Evolutionary conservation across 2,888 invertebrate genomes (phyloP), one percentile per base, ranked within the genome.

Genomic region (Temnothorax ravouxi): DNA sequence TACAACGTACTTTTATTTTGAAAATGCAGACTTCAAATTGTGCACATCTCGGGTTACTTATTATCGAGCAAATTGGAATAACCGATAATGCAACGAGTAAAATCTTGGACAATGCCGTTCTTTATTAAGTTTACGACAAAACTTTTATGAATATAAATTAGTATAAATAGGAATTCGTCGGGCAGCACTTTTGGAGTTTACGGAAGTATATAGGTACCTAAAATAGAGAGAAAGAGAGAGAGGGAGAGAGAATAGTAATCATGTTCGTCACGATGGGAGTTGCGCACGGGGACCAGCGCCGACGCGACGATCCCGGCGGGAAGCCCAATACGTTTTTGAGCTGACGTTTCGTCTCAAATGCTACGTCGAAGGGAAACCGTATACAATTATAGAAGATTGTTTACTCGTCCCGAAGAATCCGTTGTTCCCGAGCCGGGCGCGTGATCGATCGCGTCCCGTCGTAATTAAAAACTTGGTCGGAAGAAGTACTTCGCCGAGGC

Each of bases 131-230:
- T 34, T 15, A 25, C 25, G 18, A 52, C 15, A 5, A 47, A 41
- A 77, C 25, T 64, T 52, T 29, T 9, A 29, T 29, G 83, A 80
- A 75, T 69, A 50, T 56, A 34, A 64, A 29, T 54, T 79, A 88
- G 88, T 91, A 88, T 87, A 90, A 88, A 88, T 88, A 88, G 89
- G 89, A 92, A 91, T 88, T 90, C 87, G 74, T 84, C 64, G 81
- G 75, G 83, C 86, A 76, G 83, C 86, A 87, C 87, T 88, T 89
- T 91, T 88, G 85, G 89, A 91, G 92, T 91, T 91, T 88, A 88
- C 41, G 75, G 84, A 90, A 91, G 91, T 91, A n/a, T n/a, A n/a
- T n/a, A n/a, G n/a, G n/a, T n/a, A 90, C 86, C 87, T 86, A 84
- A 79, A 89, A 90, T 2, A 54, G 21, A 54, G 3, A 52, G n/a